A percentile compares a stretch with the other conserved stretches of the same genome.
Evolutionary conservation across 2,888 invertebrate species (phyloP).

Genomic region (Sinodicranocentrus sp.): DNA sequence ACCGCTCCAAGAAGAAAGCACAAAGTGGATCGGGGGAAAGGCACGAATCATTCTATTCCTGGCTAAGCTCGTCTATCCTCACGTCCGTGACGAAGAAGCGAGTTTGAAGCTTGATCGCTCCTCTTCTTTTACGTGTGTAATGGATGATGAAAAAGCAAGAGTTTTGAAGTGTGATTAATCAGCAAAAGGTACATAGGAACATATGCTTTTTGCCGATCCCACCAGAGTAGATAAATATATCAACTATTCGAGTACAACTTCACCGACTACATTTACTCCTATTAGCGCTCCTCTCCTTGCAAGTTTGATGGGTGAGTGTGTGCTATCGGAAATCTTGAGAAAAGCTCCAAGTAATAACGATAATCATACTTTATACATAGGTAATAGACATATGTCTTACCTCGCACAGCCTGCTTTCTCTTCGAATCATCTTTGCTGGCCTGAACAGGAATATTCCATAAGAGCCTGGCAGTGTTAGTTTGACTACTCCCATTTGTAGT

Average conservation of each 20-base stretch:
- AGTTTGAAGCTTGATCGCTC: constrained; percentile 63
- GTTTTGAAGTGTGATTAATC: constrained; percentile 70
- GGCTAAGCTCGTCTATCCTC: too few relatives aligned
- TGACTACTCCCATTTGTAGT: constrained; percentile 7
- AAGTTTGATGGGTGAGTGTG: constrained; percentile 13
- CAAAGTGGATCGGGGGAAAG: background rate
- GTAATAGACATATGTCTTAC: constrained; percentile 45
- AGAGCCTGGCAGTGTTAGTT: background rate
- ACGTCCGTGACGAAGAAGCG: constrained; percentile 60
- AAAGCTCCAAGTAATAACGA: constrained; percentile 58
- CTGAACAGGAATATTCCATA: constrained; percentile 41
- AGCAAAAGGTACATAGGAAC: constrained; percentile 51
- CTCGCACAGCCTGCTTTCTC: constrained; percentile 13
- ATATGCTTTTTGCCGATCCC: too few relatives aligned
- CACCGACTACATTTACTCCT: constrained; percentile 5
- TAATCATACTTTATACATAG: constrained; percentile 59
- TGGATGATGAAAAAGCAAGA: constrained; percentile 66
- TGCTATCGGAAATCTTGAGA: constrained; percentile 43
- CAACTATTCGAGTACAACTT: too few relatives aligned
- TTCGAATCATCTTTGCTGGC: constrained; percentile 27
- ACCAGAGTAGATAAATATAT: too few relatives aligned
- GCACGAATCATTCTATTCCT: background rate
- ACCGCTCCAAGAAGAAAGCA: background rate
- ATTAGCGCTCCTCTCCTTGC: constrained; percentile 4
- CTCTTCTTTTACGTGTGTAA: constrained; percentile 51